Evolutionary conservation across 1,140 invertebrate genomes (phyloP).

Genomic region (Caenorhabditis brenneri): DNA sequence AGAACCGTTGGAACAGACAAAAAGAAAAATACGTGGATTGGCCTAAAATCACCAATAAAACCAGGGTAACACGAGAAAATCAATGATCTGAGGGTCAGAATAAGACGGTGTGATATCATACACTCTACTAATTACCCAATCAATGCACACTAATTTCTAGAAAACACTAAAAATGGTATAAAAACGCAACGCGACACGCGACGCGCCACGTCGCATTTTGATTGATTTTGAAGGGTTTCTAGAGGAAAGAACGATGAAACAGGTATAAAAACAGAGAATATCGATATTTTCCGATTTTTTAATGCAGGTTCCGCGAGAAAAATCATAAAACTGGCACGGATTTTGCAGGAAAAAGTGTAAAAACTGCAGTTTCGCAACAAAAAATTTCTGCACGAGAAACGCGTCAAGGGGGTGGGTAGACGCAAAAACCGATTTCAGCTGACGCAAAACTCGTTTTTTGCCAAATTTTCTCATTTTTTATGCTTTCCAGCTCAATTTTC

Average conservation of each 20-base stretch:
- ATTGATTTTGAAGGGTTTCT: background rate
- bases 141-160: background rate
- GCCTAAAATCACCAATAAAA: background rate
- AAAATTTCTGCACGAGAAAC: background rate
- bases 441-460: background rate
- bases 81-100: background rate
- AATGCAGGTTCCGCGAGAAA: background rate
- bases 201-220: background rate
- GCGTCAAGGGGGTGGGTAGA: background rate
- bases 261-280: background rate
- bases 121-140: background rate
- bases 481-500: too few species aligned
- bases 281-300: background rate
- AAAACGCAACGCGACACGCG: slow-evolving; percentile 5
- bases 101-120: background rate
- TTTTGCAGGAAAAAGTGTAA: background rate
- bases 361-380: background rate
- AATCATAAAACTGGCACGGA: background rate
- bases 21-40: background rate
- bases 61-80: background rate
- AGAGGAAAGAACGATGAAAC: background rate
- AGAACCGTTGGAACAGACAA: background rate
- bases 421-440: background rate
- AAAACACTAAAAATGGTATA: background rate
- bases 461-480: background rate